Evolutionary conservation across 2,113 vertebrate genomes (phyloP).

Genomic region (Ictidomys tridecemlineatus): DNA sequence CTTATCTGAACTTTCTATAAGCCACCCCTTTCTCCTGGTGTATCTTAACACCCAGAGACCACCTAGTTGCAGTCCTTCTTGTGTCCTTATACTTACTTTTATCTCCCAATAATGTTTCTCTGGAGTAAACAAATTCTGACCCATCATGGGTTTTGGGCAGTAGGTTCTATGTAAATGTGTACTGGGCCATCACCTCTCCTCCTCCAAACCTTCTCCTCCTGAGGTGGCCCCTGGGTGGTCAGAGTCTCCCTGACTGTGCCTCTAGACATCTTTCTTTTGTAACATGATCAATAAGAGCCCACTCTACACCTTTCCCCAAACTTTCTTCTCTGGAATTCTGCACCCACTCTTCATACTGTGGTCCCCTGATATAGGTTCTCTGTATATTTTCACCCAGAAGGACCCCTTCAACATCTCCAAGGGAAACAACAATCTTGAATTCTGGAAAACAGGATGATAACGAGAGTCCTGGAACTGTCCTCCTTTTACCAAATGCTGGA

Average conservation of each 20-base stretch:
- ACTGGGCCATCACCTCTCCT: slow-evolving; percentile 83
- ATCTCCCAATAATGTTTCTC: slow-evolving; percentile 78
- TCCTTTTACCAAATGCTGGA: neutral
- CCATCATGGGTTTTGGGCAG: neutral
- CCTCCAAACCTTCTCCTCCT: slow-evolving; percentile 72
- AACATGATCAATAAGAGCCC: slow-evolving; percentile 80
- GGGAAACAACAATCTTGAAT: neutral
- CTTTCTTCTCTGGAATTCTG: slow-evolving; percentile 82
- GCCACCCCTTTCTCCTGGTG: slow-evolving; percentile 58
- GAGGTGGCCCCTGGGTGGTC: slow-evolving; percentile 74
- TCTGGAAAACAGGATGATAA: neutral
- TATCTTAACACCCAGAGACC: slow-evolving; percentile 65
- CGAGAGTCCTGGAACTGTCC: neutral
- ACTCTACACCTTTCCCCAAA: slow-evolving; percentile 81
- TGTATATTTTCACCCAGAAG: neutral
- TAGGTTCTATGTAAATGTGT: slow-evolving; percentile 19
- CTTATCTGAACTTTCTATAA: neutral
- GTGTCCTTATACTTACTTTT: slow-evolving; percentile 49
- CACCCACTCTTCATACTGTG: slow-evolving; percentile 88
- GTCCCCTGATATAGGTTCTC: slow-evolving; percentile 82
- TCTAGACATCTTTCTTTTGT: slow-evolving; percentile 86
- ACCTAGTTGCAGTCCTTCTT: neutral
- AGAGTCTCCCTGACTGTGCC: slow-evolving; percentile 84
- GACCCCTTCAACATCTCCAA: slow-evolving; percentile 43
- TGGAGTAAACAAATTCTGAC: neutral